Evolutionary conservation across 1,140 invertebrate species (phyloP).

Genomic region (Halyomorpha halys): DNA sequence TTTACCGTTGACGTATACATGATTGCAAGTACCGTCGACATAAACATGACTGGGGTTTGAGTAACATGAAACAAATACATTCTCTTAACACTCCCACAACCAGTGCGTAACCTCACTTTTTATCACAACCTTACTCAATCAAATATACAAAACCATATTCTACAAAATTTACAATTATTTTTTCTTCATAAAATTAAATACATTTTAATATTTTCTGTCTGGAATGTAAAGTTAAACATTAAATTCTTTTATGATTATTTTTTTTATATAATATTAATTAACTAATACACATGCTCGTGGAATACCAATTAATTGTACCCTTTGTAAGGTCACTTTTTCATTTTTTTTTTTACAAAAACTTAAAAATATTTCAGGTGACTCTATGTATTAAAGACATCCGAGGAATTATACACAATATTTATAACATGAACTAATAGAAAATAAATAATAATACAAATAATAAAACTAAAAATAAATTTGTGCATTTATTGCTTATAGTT

Average conservation of each 20-base stretch:
- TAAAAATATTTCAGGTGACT: background rate
- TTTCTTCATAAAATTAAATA: constrained; percentile 13
- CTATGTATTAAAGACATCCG: background rate
- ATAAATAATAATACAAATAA: background rate
- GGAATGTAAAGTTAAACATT: constrained; percentile 10
- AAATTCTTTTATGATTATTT: constrained; percentile 3
- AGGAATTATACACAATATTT: background rate
- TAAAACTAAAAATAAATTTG: constrained; percentile 14
- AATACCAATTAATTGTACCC: constrained; percentile 13
- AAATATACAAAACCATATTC: constrained; percentile 17
- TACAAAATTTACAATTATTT: constrained; percentile 16
- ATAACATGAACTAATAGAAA: background rate
- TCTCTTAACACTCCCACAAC: constrained; percentile 5
- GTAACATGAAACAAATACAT: no score
- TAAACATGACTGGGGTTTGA: background rate
- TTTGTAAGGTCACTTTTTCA: constrained; percentile 15
- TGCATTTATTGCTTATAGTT: constrained; percentile 9
- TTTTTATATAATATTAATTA: background rate
- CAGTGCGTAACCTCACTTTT: background rate
- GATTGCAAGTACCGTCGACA: constrained; percentile 2
- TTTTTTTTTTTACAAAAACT: constrained; percentile 8
- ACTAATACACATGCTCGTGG: constrained; percentile 1
- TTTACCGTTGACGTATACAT: background rate
- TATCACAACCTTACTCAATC: constrained; percentile 18
- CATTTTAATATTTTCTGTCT: background rate